Conservation (phyloP, 2,888 invertebrate genomes). For the Leptopterna dolabrata region DNA sequence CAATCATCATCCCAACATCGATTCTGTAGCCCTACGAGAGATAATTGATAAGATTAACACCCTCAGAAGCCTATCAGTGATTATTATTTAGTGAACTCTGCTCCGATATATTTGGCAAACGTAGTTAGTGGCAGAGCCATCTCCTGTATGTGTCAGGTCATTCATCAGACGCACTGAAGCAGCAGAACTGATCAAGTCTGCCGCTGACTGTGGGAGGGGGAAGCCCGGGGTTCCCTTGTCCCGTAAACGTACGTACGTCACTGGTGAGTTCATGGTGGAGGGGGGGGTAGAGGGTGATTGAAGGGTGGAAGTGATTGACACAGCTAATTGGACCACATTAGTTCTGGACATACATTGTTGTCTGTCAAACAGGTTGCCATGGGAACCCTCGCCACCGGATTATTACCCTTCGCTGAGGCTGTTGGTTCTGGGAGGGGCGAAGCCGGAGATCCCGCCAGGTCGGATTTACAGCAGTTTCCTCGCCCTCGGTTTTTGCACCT, state of each 20-base stretch:
- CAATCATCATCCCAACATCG: neutral
- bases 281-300: conserved; percentile 12
- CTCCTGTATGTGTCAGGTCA: conserved; percentile 29
- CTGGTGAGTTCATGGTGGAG: neutral
- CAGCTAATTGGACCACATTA: conserved; percentile 48
- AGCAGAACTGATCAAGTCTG: conserved; percentile 41
- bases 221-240: neutral
- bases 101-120: neutral
- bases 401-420: neutral
- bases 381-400: conserved; percentile 4
- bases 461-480: neutral
- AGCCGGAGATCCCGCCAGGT: neutral
- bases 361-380: conserved; percentile 35
- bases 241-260: neutral
- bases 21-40: neutral
- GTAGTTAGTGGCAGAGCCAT: neutral
- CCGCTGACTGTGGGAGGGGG: conserved; percentile 12
- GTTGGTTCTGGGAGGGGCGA: neutral
- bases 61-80: neutral
- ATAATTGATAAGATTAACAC: neutral
- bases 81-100: neutral
- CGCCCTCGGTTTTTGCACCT: neutral
- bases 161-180: conserved; percentile 35
- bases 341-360: conserved; percentile 48
- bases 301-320: conserved; percentile 43